phyloP scores from a whole-genome alignment of 2,113 vertebrate species.

The Hippocampus comes region DNA sequence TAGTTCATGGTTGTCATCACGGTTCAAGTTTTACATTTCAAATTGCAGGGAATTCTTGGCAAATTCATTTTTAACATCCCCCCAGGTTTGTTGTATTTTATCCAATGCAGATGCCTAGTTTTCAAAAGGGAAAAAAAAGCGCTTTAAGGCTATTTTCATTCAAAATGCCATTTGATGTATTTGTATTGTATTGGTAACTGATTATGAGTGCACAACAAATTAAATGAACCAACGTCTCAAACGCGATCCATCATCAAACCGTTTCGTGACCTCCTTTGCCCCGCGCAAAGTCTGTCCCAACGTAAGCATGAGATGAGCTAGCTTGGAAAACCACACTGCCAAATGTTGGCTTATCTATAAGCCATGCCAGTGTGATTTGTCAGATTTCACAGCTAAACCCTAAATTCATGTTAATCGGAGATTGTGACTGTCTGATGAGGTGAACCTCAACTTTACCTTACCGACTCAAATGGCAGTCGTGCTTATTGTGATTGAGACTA shows the following conservation, averaged over 20 bases:
- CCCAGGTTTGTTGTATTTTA: no score
- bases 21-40: not conserved
- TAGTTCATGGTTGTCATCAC: not conserved
- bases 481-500: no score
- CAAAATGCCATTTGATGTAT: not conserved
- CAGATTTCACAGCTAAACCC: conserved; percentile 62
- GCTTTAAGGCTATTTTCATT: not conserved
- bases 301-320: conserved; percentile 27
- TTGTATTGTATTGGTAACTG: not conserved
- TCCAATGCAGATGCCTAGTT: not conserved
- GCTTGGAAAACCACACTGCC: conserved; percentile 39
- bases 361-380: conserved; percentile 58
- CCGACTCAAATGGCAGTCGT: not conserved
- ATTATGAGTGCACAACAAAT: not conserved
- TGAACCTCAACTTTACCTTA: not conserved
- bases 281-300: not conserved
- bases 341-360: conserved; percentile 58
- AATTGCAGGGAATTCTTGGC: not conserved
- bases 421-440: conserved; percentile 49
- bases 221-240: not conserved
- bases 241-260: not conserved
- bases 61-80: no score
- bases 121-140: not conserved
- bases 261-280: not conserved
- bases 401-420: conserved; percentile 65